These are phyloP conservation scores for Sapayoa aenigma DNA, from an alignment of 2,113 vertebrate species.

Conservation along the genomic window DNA sequence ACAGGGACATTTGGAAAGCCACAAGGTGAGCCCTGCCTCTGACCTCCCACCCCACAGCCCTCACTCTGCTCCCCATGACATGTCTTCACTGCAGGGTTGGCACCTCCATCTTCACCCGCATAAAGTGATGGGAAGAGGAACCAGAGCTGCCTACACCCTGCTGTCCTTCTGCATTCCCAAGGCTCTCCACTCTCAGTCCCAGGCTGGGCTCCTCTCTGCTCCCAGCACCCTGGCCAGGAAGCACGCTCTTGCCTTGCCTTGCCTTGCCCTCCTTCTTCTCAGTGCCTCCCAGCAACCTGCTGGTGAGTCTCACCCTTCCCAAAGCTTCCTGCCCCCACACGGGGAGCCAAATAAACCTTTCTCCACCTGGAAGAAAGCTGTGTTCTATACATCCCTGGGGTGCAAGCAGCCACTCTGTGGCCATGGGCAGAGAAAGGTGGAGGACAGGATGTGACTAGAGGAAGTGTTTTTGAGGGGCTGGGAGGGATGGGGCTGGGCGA, in stretches of 20 bases:
- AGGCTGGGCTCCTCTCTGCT: not conserved
- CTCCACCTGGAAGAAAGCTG: fast-evolving
- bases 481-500: fast-evolving
- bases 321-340: not conserved
- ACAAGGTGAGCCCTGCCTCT: not conserved
- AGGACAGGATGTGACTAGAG: fast-evolving
- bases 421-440: not conserved
- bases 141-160: not conserved
- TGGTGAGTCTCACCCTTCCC: not conserved
- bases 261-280: not conserved
- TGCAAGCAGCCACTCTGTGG: not conserved
- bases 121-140: not conserved
- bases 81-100: not conserved
- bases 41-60: too few relatives aligned
- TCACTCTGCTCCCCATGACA: not conserved
- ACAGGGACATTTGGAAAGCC: not conserved
- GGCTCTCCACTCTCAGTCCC: not conserved
- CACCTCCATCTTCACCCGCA: not conserved
- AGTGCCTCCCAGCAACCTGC: not conserved
- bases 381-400: too few relatives aligned
- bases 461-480: not conserved
- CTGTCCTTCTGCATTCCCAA: too few relatives aligned
- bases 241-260: not conserved
- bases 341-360: not conserved
- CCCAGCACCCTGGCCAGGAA: not conserved